phyloP scores from a whole-genome alignment of 30 jellyfish, hydroid and myxozoan species.

The Pseudorhiza aurosa region DNA sequence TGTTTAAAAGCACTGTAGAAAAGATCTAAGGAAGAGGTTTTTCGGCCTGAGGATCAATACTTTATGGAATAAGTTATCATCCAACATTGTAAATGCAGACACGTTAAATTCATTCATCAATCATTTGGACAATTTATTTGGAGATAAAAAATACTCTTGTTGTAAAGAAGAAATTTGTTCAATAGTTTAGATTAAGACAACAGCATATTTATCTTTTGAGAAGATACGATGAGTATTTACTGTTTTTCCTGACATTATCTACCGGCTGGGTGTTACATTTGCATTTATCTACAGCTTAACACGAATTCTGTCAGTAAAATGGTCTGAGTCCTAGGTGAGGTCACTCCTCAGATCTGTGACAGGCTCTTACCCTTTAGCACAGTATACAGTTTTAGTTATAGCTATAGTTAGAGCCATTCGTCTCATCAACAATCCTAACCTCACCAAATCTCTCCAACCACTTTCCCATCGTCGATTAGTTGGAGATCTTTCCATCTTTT shows the following conservation, averaged over 20 bases:
- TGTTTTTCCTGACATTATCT: background rate
- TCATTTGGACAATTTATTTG: background rate
- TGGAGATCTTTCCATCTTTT: no score
- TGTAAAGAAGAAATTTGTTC: background rate
- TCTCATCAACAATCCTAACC: no score
- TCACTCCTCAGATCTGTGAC: no score
- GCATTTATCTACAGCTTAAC: background rate
- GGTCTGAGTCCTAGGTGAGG: no score
- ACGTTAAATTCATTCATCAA: background rate
- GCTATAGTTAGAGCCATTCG: no score
- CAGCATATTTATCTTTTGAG: background rate
- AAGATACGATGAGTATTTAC: background rate
- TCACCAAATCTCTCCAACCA: no score
- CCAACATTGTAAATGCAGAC: background rate
- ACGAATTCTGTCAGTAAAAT: no score
- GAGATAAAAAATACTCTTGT: background rate
- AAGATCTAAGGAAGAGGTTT: slow-evolving; percentile 19
- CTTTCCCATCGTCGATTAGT: no score
- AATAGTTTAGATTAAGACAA: background rate
- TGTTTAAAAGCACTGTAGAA: slow-evolving; percentile 4
- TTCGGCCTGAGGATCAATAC: slow-evolving; percentile 26
- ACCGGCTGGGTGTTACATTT: background rate
- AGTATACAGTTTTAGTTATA: no score
- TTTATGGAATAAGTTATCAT: slow-evolving; percentile 1
- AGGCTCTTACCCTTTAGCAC: background rate